phyloP scores from a whole-genome alignment of 2,797 vertebrate genomes.

The Emys orbicularis region DNA sequence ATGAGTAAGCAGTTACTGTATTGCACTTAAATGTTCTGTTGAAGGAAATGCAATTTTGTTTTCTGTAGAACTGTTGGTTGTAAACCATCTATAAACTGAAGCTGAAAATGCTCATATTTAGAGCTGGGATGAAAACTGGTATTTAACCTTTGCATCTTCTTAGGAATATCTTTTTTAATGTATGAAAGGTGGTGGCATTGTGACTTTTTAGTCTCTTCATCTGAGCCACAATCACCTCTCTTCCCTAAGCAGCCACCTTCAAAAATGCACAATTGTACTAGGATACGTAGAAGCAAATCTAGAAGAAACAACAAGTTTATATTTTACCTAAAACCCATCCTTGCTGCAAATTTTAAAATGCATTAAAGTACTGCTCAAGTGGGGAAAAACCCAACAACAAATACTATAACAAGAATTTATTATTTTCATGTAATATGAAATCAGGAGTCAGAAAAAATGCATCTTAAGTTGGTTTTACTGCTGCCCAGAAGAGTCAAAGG shows the following conservation, averaged over 20 bases:
- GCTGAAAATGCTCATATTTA: constrained; percentile 76
- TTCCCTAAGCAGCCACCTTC: constrained; percentile 72
- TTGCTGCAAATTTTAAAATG: constrained; percentile 63
- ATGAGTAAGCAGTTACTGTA: constrained; percentile 81
- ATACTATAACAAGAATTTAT: constrained; percentile 51
- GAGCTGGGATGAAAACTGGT: constrained; percentile 84
- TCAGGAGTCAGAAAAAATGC: constrained; percentile 47
- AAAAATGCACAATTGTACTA: constrained; percentile 62
- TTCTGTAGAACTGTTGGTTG: constrained; percentile 83
- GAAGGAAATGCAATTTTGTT: constrained; percentile 83
- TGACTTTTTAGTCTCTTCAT: constrained; percentile 75
- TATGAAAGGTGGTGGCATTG: constrained; percentile 72
- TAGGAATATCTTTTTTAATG: constrained; percentile 74
- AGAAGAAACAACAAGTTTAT: constrained; percentile 61
- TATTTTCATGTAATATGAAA: constrained; percentile 58
- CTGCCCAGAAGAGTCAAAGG: constrained; percentile 82
- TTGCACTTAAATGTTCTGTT: constrained; percentile 85
- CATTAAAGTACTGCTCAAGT: constrained; percentile 1
- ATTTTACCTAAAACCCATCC: constrained; percentile 65
- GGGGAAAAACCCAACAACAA: constrained; percentile 3
- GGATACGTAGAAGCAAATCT: constrained; percentile 65
- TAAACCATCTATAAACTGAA: constrained; percentile 81
- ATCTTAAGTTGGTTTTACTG: constrained; percentile 72
- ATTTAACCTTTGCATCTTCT: constrained; percentile 83
- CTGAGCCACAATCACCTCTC: constrained; percentile 77